phyloP scores from a whole-genome alignment of 2,113 vertebrate species.

The Hypomesus transpacificus region DNA sequence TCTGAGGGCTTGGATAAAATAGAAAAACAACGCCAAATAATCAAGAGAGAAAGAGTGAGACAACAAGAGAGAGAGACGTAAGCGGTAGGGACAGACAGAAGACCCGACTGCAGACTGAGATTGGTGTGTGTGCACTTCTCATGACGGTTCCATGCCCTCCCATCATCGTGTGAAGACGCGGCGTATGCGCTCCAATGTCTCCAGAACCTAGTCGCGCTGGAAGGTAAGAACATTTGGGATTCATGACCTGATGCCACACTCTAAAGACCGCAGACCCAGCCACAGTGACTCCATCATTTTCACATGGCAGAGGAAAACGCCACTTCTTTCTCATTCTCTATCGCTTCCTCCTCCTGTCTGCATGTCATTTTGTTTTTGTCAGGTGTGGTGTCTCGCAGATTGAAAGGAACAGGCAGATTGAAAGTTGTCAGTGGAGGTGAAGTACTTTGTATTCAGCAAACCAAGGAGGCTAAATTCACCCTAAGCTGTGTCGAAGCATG shows the following conservation, averaged over 20 bases:
- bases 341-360: neutral
- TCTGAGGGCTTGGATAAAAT: slow-evolving; percentile 61
- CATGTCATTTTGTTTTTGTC: slow-evolving; percentile 21
- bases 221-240: slow-evolving; percentile 65
- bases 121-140: slow-evolving; percentile 34
- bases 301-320: slow-evolving; percentile 8
- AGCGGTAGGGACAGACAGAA: neutral
- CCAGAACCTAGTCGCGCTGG: slow-evolving; percentile 63
- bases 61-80: slow-evolving; percentile 10
- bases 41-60: slow-evolving; percentile 43
- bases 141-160: slow-evolving; percentile 54
- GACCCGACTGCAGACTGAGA: slow-evolving; percentile 60
- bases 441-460: slow-evolving; percentile 4
- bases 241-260: slow-evolving; percentile 3
- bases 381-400: slow-evolving; percentile 4
- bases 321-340: neutral
- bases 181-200: slow-evolving; percentile 73
- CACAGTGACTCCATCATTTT: slow-evolving; percentile 2
- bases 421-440: neutral
- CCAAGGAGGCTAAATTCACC: too few relatives aligned
- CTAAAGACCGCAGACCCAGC: neutral
- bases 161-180: slow-evolving; percentile 67
- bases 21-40: slow-evolving; percentile 29
- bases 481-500: neutral
- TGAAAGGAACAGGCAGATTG: slow-evolving; percentile 2